These are phyloP conservation scores for Drymodes brunneopygia DNA, from an alignment of 2,113 vertebrate genomes.

Conservation along the genomic window DNA sequence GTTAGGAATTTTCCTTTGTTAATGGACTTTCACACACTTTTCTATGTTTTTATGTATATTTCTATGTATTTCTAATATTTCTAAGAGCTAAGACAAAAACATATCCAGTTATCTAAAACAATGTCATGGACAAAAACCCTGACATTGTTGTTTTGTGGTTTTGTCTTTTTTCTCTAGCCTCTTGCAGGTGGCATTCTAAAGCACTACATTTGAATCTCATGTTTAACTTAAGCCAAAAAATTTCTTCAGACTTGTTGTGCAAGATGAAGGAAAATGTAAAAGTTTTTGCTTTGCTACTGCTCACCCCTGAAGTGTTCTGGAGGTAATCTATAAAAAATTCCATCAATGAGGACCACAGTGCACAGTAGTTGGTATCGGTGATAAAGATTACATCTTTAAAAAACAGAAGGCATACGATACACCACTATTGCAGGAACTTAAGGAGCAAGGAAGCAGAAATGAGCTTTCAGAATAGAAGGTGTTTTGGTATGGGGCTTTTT, in stretches of 20 bases:
- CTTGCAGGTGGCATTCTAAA: not conserved
- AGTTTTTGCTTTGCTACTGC: not conserved
- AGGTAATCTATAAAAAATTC: conserved; percentile 37
- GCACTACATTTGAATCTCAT: conserved; percentile 12
- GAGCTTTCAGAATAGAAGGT: not conserved
- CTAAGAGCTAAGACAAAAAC: not conserved
- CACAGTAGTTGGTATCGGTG: conserved; percentile 29
- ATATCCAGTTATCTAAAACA: not conserved
- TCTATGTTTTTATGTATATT: not conserved
- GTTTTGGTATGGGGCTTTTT: rapidly evolving
- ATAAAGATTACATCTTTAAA: conserved; percentile 51
- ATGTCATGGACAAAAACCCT: not conserved
- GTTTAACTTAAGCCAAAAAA: not conserved
- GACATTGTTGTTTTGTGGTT: not conserved
- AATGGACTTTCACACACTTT: not conserved
- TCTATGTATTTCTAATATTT: not conserved
- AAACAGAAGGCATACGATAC: not conserved
- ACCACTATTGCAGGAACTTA: not conserved
- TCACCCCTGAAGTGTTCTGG: not conserved
- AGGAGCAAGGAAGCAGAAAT: conserved; percentile 31
- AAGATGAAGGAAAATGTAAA: not conserved
- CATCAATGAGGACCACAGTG: conserved; percentile 20
- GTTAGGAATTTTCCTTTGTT: not conserved
- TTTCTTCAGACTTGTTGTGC: not conserved
- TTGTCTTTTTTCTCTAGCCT: not conserved